Evolutionary conservation across 1,140 invertebrate genomes (phyloP), one percentile per base, ranked within the genome.

Genomic region (Conus ventricosus): DNA sequence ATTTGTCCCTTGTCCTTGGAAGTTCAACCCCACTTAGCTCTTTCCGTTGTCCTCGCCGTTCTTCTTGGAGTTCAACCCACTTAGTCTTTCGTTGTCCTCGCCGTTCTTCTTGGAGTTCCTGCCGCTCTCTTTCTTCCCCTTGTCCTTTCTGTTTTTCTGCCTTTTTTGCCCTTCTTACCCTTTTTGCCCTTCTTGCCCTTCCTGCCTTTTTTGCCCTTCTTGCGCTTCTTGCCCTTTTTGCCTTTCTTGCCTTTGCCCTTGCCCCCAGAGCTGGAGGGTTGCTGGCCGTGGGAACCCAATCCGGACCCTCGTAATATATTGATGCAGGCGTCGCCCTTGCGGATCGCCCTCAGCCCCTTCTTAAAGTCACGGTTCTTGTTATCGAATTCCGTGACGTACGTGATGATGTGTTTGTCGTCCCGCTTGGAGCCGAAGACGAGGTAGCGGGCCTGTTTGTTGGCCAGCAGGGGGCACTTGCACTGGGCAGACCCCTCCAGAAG

Each of bases 401-500:
- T 90, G 55, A 92, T 63, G 63, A 95, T 91, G 5, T 95, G 91
- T 67, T 91, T 63, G 27, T 94, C 91, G 20, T 94, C 94, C n/a
- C 91, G 89, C 23, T 92, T 93, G 84, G 93, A 92, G n/a, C 96
- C 96, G 96, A 96, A 96, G 54, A 96, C 94, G 53, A 96, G 94
- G 90, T 95, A 96, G 86, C 90, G 91, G 11, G 92, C 89, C 75
- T 92, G 89, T 63, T 87, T 87, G 57, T 89, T 91, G 75, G 92
- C 90, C 75, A 93, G 85, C 55, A 92, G 87, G 8, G 92, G 90
- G 39, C 94, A 93, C 89, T 95, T 96, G 91, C 96, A 96, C 5
- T 91, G 87, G 17, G 95, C 94, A 53, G 94, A 94, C 76, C 94
- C 93, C 76, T 95, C 94, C 71, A 96, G 92, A n/a, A 91, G 90